phyloP scores from a whole-genome alignment of 2,113 vertebrate species.

The Mus spicilegus region DNA sequence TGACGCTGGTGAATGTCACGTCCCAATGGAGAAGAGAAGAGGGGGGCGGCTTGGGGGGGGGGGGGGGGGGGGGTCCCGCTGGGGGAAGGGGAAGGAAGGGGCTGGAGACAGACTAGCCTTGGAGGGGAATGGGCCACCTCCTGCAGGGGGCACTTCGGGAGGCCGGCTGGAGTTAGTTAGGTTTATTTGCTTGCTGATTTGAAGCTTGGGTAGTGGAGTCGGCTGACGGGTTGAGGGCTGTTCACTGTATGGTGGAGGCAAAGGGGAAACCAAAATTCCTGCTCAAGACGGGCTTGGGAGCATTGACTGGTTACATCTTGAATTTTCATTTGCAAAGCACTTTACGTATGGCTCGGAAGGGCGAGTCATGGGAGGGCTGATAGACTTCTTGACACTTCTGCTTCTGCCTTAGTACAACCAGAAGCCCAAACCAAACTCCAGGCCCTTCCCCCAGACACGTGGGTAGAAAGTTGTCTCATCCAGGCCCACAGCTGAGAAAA shows the following conservation, averaged over 20 bases:
- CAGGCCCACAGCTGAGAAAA: not conserved
- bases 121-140: not conserved
- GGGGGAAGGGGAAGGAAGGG: not conserved
- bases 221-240: not conserved
- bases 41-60: not conserved
- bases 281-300: not conserved
- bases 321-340: slow-evolving; percentile 18
- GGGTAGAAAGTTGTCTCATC: not conserved
- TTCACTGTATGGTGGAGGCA: rapidly evolving
- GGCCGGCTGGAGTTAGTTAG: not conserved
- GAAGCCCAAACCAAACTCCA: not conserved
- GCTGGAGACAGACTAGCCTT: not conserved
- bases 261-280: not conserved
- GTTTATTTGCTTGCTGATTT: not conserved
- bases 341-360: not conserved
- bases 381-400: not conserved
- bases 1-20: slow-evolving; percentile 69
- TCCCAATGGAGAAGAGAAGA: slow-evolving; percentile 2
- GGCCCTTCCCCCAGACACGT: not conserved
- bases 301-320: not conserved
- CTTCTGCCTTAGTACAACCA: not conserved
- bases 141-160: not conserved
- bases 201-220: not conserved
- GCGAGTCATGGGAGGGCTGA: not conserved
- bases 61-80: not conserved